Conservation (phyloP, 2,797 vertebrate species). For the Myotis vivesi region DNA sequence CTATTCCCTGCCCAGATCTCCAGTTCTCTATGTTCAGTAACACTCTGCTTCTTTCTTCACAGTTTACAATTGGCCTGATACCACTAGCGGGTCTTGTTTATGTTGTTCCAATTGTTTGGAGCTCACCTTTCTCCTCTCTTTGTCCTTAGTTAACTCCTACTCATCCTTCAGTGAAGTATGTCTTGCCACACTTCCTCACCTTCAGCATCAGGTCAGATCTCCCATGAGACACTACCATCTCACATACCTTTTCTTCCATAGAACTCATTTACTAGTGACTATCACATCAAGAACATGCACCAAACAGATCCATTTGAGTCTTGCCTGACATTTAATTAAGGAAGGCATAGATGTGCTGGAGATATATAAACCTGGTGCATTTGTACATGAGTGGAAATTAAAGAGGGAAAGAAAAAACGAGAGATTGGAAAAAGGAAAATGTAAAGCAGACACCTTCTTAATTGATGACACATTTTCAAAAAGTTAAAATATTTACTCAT, state of each 20-base stretch:
- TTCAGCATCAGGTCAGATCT: neutral
- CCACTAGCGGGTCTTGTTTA: neutral
- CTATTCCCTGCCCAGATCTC: neutral
- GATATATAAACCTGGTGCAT: neutral
- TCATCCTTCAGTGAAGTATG: neutral
- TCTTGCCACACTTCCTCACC: neutral
- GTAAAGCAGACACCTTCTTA: neutral
- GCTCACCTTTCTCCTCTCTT: accelerated
- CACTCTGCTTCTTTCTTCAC: neutral
- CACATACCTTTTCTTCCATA: neutral
- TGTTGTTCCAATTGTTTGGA: neutral
- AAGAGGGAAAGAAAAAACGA: neutral
- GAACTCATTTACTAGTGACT: neutral
- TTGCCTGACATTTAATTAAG: neutral
- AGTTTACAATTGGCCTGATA: neutral
- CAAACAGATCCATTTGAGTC: neutral
- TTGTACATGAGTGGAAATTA: neutral
- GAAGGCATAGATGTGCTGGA: neutral
- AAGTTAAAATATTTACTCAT: neutral
- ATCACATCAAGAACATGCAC: neutral
- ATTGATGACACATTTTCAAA: neutral
- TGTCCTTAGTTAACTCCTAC: neutral
- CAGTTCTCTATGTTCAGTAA: neutral
- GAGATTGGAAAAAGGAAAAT: neutral
- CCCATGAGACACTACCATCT: neutral